Evolutionary conservation across 2,888 invertebrate species (phyloP).

Genomic region (Eudasyphora cyanicolor): DNA sequence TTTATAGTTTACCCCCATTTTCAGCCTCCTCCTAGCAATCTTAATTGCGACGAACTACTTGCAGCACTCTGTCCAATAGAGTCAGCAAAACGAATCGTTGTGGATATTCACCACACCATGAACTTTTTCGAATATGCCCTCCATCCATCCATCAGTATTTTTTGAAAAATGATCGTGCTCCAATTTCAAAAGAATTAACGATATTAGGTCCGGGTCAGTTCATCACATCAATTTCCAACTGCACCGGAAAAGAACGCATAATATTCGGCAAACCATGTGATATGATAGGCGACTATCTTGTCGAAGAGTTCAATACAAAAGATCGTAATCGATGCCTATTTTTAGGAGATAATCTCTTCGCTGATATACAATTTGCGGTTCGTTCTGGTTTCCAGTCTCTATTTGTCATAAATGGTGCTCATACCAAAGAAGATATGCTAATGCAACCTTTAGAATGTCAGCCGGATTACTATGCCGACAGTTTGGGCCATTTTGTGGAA

Average conservation of each 20-base stretch:
- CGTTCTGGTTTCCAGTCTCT: constrained; percentile 86
- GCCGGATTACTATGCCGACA: constrained; percentile 70
- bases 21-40: no score
- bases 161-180: constrained; percentile 75
- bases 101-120: constrained; percentile 78
- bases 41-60: constrained; percentile 52
- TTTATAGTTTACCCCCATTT: no score
- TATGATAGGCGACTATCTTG: constrained; percentile 72
- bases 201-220: constrained; percentile 65
- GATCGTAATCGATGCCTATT: constrained; percentile 86
- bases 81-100: constrained; percentile 77
- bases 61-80: constrained; percentile 64
- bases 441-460: constrained; percentile 57
- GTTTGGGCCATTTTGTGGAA: constrained; percentile 68
- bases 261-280: constrained; percentile 79
- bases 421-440: constrained; percentile 67
- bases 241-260: constrained; percentile 74
- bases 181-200: constrained; percentile 65
- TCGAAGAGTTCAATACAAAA: constrained; percentile 77
- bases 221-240: constrained; percentile 65
- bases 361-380: constrained; percentile 88
- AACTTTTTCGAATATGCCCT: constrained; percentile 77
- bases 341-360: constrained; percentile 90
- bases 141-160: constrained; percentile 78
- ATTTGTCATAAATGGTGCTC: constrained; percentile 83